Evolutionary conservation across 2,797 vertebrate species (phyloP).

Genomic region (Ataeniobius toweri): DNA sequence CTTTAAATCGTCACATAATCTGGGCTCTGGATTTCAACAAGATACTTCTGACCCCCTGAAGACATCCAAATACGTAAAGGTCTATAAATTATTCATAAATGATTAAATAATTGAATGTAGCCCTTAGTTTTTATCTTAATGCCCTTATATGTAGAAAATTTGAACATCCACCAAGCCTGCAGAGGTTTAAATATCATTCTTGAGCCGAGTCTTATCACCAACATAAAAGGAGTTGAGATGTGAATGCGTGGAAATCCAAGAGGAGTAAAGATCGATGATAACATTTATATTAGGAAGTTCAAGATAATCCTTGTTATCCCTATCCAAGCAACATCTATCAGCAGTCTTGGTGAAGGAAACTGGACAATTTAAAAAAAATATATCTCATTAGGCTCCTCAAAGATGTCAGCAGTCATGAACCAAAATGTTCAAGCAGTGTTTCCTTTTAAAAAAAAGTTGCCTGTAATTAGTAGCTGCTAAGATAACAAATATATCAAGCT

Average conservation of each 20-base stretch:
- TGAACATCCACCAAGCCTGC: conserved; percentile 11
- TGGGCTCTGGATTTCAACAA: not conserved
- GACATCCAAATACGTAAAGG: not conserved
- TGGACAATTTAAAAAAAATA: not conserved
- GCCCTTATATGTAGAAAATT: not conserved
- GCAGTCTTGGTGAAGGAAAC: not conserved
- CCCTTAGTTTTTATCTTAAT: conserved; percentile 13
- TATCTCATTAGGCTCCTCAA: not conserved
- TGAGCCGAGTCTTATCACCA: not conserved
- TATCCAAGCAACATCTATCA: not conserved
- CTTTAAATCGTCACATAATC: conserved; percentile 12
- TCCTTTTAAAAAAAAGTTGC: not conserved
- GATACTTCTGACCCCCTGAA: not conserved
- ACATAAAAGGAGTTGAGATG: conserved; percentile 15
- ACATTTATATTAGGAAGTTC: not conserved
- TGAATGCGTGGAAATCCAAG: conserved; percentile 6
- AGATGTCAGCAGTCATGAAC: not conserved
- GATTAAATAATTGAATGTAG: not conserved
- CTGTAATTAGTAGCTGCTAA: not conserved
- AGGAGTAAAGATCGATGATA: conserved; percentile 1
- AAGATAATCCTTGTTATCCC: not conserved
- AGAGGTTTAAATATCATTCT: conserved; percentile 19
- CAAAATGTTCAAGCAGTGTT: not conserved
- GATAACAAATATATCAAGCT: not conserved
- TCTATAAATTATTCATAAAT: conserved; percentile 1